Evolutionary conservation across 2,888 invertebrate species (phyloP), one percentile per base, ranked within the genome.

Genomic region (Sphaeridia pumilis): DNA sequence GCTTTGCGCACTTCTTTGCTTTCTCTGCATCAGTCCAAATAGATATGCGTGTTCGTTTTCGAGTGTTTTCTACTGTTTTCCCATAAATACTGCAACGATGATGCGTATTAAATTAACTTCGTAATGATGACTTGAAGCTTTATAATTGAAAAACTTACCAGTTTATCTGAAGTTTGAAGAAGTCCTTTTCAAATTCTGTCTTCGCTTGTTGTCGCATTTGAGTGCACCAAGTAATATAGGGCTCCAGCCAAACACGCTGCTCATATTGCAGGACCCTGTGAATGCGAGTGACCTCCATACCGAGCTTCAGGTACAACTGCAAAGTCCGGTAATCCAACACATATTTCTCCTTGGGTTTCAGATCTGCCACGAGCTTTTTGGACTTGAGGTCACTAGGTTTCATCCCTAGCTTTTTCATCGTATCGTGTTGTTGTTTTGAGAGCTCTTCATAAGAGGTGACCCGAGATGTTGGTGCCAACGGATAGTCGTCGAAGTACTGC

Each of bases 161-260:
- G 52, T 68, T 67, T 44, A 67, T 67, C 58, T 64, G 58, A 10
- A 68, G 52, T 56, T 68, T 68, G 48, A 62, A 67, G 25, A 68
- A 66, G 45, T 66, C 65, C 53, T 65, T 66, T 42, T 65, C 66
- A 57, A 67, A 68, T 24, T 61, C 58, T 45, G 54, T 63, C 44
- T 51, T 64, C 27, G 67, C 66, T 17, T 57, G 25, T 57, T 63
- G 63, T 20, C 65, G 31, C 57, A 17, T 61, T 42, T 53, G 55
- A 5, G 62, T 66, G 53, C 67, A 67, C 3, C 63, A 56, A 5
- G 58, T 46, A 24, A 66, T 66, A 49, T 65, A 67, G 7, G 46
- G 44, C 49, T 59, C 57, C 44, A 67, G 42, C 65, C 65, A 67
- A 3, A 57, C 38, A 10, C 22, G n/a, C 48, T 67, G 62, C 24